These are phyloP conservation scores for Eurypyga helias DNA, from an alignment of 2,113 vertebrate species.

Conservation along the genomic window DNA sequence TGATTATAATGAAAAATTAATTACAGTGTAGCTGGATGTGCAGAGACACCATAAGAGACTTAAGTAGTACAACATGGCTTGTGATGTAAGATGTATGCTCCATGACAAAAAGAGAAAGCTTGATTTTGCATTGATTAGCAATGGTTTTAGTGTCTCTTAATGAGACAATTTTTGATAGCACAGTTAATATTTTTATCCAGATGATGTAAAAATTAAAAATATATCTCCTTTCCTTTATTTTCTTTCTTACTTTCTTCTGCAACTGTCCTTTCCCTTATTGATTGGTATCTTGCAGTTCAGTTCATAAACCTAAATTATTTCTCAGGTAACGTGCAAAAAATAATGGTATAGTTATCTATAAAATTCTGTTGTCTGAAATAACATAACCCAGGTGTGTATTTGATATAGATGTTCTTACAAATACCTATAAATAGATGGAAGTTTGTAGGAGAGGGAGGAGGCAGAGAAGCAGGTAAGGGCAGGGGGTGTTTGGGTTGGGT, in stretches of 20 bases:
- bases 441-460: too few species aligned
- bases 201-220: background rate
- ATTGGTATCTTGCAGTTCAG: background rate
- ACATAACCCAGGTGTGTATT: background rate
- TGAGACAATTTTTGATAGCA: background rate
- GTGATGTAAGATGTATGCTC: background rate
- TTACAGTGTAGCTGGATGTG: background rate
- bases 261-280: background rate
- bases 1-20: background rate
- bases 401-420: background rate
- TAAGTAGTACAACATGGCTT: background rate
- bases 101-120: background rate
- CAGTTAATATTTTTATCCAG: background rate
- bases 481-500: background rate
- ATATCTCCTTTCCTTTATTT: background rate
- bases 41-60: background rate
- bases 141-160: background rate
- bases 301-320: background rate
- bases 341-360: background rate
- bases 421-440: background rate
- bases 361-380: background rate
- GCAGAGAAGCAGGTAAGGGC: too few species aligned
- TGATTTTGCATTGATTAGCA: background rate
- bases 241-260: background rate
- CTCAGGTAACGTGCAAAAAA: background rate